Percentiles rank a stretch among this genome's conserved stretches.
Evolutionary conservation across 1,140 invertebrate genomes (phyloP).

Genomic region (Chelonus insularis): DNA sequence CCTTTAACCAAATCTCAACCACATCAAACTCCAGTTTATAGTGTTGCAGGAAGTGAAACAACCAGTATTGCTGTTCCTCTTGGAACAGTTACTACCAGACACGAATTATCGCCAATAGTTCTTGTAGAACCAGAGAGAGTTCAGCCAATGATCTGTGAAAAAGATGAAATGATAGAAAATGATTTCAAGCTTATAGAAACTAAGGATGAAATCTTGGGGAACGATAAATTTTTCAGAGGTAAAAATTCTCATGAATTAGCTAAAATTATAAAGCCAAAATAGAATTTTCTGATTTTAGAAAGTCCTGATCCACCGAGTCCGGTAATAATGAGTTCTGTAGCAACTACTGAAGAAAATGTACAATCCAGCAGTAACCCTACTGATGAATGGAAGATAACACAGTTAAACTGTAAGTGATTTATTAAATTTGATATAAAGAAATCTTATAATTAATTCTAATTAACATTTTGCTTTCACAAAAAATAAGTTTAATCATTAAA

Average conservation of each 20-base stretch:
- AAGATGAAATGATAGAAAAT: constrained; percentile 5
- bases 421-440: too few relatives aligned
- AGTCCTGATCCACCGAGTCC: constrained; percentile 3
- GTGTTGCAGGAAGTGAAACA: constrained; percentile 60
- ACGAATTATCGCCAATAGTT: constrained; percentile 43
- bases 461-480: too few relatives aligned
- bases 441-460: too few relatives aligned
- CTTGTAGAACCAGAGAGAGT: constrained; percentile 38
- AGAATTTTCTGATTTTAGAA: constrained; percentile 35
- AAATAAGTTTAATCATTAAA: too few relatives aligned
- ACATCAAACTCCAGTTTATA: constrained; percentile 70
- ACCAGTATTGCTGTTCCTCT: constrained; percentile 50
- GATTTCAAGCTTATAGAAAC: constrained; percentile 10
- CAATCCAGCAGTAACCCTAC: too few relatives aligned
- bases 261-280: constrained; percentile 36
- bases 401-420: background rate
- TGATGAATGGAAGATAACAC: background rate
- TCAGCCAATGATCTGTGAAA: constrained; percentile 16
- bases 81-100: constrained; percentile 45
- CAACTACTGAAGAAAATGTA: background rate
- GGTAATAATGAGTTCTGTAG: background rate
- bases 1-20: constrained; percentile 67
- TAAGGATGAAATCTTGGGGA: background rate
- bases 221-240: constrained; percentile 29
- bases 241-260: constrained; percentile 25